Conservation (phyloP, 2,113 vertebrate species). For the Bucco capensis region DNA sequence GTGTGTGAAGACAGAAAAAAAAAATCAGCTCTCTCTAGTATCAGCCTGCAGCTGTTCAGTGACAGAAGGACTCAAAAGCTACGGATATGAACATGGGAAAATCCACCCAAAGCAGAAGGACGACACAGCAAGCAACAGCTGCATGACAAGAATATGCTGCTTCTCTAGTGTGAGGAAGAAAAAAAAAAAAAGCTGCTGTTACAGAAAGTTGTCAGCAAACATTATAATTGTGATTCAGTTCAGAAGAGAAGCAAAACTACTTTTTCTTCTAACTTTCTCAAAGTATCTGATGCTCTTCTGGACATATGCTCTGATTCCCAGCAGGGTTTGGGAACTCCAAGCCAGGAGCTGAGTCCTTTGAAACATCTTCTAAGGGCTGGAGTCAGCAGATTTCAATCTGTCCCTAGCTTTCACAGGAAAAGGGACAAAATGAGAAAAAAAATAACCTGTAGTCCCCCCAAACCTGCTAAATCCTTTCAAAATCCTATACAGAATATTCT, state of each 20-base stretch:
- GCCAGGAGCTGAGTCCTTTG: background rate
- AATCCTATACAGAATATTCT: background rate
- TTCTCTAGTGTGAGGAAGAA: slow-evolving; percentile 15
- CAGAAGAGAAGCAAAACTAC: background rate
- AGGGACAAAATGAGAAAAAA: background rate
- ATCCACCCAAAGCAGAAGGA: slow-evolving; percentile 70
- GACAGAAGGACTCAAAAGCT: slow-evolving; percentile 87
- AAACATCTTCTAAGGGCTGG: background rate
- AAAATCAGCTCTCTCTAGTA: slow-evolving; percentile 73
- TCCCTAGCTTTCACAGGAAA: background rate
- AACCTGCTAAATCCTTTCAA: background rate
- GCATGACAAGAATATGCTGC: slow-evolving; percentile 58
- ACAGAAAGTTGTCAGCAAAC: slow-evolving; percentile 30
- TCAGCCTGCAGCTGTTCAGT: slow-evolving; percentile 86
- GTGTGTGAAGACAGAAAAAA: slow-evolving; percentile 65
- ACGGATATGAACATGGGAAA: slow-evolving; percentile 85
- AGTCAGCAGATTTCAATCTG: slow-evolving; percentile 21
- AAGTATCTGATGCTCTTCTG: background rate
- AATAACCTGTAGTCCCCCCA: background rate
- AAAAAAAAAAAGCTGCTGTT: slow-evolving; percentile 2
- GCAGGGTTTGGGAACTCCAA: background rate
- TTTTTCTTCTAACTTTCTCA: background rate
- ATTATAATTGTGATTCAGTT: background rate
- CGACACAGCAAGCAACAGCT: slow-evolving; percentile 77
- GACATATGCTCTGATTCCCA: slow-evolving; percentile 7